These are phyloP conservation scores for Himalopsyche kuldschensis DNA, from an alignment of 2,888 invertebrate species.

Conservation along the genomic window DNA sequence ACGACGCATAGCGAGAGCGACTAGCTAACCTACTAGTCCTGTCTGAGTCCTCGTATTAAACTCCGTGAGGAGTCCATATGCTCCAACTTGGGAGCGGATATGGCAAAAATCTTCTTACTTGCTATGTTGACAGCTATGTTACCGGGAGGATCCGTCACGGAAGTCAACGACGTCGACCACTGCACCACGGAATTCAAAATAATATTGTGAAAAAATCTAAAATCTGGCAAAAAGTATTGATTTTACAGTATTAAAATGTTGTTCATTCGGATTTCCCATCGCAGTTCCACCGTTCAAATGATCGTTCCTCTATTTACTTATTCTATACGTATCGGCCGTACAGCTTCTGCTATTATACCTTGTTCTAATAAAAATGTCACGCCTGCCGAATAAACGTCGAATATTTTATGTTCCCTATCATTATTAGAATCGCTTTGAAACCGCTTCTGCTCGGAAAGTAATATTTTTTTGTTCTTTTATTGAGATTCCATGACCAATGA, in stretches of 20 bases:
- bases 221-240: background rate
- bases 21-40: too few relatives aligned
- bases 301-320: background rate
- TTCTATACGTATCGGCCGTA: background rate
- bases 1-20: too few relatives aligned
- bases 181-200: too few relatives aligned
- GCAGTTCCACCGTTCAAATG: background rate
- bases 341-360: background rate
- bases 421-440: background rate
- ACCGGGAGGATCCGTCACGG: too few relatives aligned
- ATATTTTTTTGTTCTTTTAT: background rate
- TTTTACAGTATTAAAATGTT: background rate
- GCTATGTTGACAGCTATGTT: too few relatives aligned
- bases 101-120: too few relatives aligned
- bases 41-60: too few relatives aligned
- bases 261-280: background rate
- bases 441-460: background rate
- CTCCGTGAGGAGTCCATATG: too few relatives aligned
- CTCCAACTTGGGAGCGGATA: too few relatives aligned
- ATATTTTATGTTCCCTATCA: background rate
- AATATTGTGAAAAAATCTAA: too few relatives aligned
- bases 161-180: too few relatives aligned
- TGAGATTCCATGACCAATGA: background rate
- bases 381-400: background rate
- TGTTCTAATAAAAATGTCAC: background rate